Evolutionary conservation across 2,888 invertebrate genomes (phyloP).

Genomic region (Hesperia comma): DNA sequence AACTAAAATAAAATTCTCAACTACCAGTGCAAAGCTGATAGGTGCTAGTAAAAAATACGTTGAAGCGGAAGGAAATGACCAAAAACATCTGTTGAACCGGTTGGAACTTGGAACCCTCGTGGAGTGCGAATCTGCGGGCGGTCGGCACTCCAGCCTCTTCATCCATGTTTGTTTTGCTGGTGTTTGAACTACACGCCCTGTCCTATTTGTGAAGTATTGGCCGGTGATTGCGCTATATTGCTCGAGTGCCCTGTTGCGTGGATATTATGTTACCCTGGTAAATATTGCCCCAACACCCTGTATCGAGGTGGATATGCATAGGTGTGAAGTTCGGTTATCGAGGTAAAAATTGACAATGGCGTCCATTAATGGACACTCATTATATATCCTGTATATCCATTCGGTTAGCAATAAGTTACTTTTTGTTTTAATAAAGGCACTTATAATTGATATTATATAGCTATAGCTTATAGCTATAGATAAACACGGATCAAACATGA

Average conservation of each 20-base stretch:
- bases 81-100: conserved; percentile 44
- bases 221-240: conserved; percentile 48
- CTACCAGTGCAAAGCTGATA: no score
- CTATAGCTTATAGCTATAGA: no score
- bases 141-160: conserved; percentile 55
- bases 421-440: no score
- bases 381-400: no score
- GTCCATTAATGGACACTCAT: no score
- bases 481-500: no score
- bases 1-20: no score
- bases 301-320: not conserved
- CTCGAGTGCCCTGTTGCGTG: conserved; percentile 46
- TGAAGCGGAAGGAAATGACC: no score
- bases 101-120: conserved; percentile 48
- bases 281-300: conserved; percentile 18
- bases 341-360: not conserved
- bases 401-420: no score
- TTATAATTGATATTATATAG: no score
- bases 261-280: conserved; percentile 49
- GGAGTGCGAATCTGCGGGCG: conserved; percentile 72
- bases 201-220: conserved; percentile 48
- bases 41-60: no score
- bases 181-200: conserved; percentile 55
- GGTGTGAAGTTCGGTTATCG: not conserved
- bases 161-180: conserved; percentile 67